These are phyloP conservation scores for Acanthurus lineatus DNA, from an alignment of 2,797 vertebrate genomes.

Conservation along the genomic window DNA sequence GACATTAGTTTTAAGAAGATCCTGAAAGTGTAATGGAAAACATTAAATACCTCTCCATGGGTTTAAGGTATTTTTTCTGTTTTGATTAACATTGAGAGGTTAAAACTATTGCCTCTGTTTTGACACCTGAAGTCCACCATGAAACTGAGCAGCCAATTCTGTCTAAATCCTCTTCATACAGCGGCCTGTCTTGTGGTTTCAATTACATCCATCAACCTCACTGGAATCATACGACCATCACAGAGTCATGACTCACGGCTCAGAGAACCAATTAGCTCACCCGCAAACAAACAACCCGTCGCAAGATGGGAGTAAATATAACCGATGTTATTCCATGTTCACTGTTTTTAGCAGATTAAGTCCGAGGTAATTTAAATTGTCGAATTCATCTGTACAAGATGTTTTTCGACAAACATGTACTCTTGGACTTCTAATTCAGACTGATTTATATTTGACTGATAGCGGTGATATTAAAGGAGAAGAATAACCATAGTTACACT, in stretches of 20 bases:
- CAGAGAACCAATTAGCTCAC: conserved; percentile 62
- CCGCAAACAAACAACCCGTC: conserved; percentile 60
- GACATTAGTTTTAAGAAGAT: no score
- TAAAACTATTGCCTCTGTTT: conserved; percentile 2
- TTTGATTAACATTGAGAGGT: neutral
- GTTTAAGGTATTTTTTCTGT: neutral
- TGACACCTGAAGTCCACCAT: conserved; percentile 6
- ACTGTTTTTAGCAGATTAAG: conserved; percentile 7
- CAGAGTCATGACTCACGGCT: conserved; percentile 13
- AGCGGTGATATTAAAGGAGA: neutral
- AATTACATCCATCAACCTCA: conserved; percentile 69
- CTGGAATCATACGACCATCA: conserved; percentile 63
- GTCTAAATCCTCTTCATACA: conserved; percentile 36
- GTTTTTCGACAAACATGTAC: neutral
- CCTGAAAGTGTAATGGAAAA: no score
- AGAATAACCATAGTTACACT: neutral
- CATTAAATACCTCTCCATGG: no score
- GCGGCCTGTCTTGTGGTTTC: conserved; percentile 73
- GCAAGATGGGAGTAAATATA: conserved; percentile 55
- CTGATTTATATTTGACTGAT: neutral
- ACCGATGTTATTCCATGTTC: conserved; percentile 36
- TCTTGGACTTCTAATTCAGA: no score
- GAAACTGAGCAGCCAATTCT: conserved; percentile 8
- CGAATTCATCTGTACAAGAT: neutral
- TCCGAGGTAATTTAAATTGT: conserved; percentile 11